A percentile compares a stretch with the other conserved stretches of the same genome.
Evolutionary conservation across 2,113 vertebrate genomes (phyloP).

Genomic region (Dissostichus mawsoni): DNA sequence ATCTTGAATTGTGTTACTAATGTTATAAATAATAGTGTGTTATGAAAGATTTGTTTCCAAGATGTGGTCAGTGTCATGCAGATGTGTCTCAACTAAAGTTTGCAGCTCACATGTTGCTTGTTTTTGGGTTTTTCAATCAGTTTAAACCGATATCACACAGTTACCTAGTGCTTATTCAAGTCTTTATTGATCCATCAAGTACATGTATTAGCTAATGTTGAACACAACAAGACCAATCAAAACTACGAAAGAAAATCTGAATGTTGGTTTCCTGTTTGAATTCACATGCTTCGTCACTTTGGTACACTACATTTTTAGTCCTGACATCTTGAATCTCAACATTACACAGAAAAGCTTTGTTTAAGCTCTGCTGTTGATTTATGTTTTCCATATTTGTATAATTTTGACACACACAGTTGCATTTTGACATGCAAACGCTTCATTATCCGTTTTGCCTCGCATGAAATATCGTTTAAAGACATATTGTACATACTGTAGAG

Average conservation of each 20-base stretch:
- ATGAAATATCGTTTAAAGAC: slow-evolving; percentile 34
- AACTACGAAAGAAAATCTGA: not conserved
- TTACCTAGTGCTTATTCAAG: not conserved
- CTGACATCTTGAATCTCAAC: slow-evolving; percentile 26
- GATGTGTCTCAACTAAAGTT: not conserved
- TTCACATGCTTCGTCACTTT: not conserved
- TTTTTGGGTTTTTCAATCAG: not conserved
- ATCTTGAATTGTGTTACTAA: slow-evolving; percentile 44
- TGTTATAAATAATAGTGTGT: slow-evolving; percentile 12
- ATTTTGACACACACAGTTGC: not conserved
- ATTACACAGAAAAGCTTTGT: slow-evolving; percentile 30
- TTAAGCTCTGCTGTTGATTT: not conserved
- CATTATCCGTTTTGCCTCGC: slow-evolving; percentile 14
- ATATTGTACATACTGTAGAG: not conserved
- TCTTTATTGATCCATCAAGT: too few species aligned
- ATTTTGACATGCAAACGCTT: not conserved
- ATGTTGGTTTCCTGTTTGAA: not conserved
- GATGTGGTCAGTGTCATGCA: slow-evolving; percentile 3
- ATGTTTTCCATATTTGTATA: slow-evolving; percentile 10
- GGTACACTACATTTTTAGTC: too few species aligned
- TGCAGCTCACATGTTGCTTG: not conserved
- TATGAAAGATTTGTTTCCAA: slow-evolving; percentile 6
- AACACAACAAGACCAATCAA: not conserved
- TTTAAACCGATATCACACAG: not conserved
- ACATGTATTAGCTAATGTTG: not conserved